Conservation (phyloP, 2,797 vertebrate genomes). For the Schizopygopsis pylzovi region DNA sequence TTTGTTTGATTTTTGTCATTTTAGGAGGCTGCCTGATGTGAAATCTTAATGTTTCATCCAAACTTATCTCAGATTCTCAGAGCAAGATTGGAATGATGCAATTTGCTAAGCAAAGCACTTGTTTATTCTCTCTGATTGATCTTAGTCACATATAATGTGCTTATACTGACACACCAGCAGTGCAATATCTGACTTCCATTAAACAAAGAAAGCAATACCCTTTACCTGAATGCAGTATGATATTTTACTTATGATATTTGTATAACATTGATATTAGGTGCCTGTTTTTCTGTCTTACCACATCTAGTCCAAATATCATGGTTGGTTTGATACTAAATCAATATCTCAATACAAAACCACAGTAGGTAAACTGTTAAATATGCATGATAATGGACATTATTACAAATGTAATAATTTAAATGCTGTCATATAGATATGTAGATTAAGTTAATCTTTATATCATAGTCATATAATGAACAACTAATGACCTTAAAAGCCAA, state of each 20-base stretch:
- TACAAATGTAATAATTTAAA: neutral
- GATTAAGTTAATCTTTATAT: neutral
- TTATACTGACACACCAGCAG: neutral
- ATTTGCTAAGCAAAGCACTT: slow-evolving; percentile 11
- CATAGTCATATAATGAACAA: neutral
- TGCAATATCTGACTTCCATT: neutral
- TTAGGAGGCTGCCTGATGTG: neutral
- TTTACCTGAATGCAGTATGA: neutral
- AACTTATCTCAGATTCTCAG: slow-evolving; percentile 22
- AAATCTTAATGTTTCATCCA: slow-evolving; percentile 12
- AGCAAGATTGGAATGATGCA: neutral
- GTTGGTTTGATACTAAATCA: neutral
- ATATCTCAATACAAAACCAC: neutral
- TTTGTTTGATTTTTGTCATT: slow-evolving; percentile 3
- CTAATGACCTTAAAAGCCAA: neutral
- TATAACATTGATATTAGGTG: neutral
- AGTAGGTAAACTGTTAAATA: neutral
- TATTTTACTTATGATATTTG: neutral
- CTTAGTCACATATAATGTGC: slow-evolving; percentile 30
- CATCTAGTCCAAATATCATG: neutral
- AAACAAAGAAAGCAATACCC: neutral
- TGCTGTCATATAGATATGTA: neutral
- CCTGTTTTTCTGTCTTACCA: neutral
- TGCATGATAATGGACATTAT: neutral
- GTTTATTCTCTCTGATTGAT: slow-evolving; percentile 16